phyloP scores from a whole-genome alignment of 2,888 invertebrate genomes.

The Heliconius hortense region DNA sequence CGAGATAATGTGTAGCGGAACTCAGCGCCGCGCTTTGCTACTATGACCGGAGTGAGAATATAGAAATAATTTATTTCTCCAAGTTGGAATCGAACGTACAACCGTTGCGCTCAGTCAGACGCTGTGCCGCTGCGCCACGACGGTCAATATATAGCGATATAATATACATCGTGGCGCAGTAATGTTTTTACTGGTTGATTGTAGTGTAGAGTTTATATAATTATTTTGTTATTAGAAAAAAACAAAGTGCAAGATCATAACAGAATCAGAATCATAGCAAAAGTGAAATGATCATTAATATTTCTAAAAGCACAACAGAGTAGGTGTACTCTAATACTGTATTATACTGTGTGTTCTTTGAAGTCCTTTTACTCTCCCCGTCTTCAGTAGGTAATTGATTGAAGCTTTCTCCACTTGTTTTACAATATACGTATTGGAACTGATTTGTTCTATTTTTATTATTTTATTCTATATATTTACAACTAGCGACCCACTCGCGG shows the following conservation, averaged over 20 bases:
- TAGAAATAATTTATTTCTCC: background rate
- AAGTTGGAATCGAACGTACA: background rate
- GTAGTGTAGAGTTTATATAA: too few relatives aligned
- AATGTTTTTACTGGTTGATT: too few relatives aligned
- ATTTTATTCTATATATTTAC: too few relatives aligned
- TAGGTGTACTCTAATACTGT: constrained; percentile 48
- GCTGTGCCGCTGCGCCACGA: too few relatives aligned
- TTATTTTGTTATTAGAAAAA: background rate
- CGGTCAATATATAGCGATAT: too few relatives aligned
- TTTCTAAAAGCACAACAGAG: constrained; percentile 9
- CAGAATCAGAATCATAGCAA: background rate
- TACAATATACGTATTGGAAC: background rate
- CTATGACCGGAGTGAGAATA: background rate
- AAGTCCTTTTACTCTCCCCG: constrained; percentile 22
- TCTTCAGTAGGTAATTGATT: constrained; percentile 40
- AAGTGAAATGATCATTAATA: constrained; percentile 12
- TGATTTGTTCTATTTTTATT: background rate
- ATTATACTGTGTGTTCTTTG: constrained; percentile 21
- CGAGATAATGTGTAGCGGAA: background rate
- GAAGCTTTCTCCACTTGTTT: constrained; percentile 37
- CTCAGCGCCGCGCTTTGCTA: background rate
- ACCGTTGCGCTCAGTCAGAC: too few relatives aligned
- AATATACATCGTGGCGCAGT: background rate
- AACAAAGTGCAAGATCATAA: background rate
- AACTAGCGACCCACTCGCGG: too few relatives aligned